Evolutionary conservation across 2,888 invertebrate genomes (phyloP).

Genomic region (Litoditis marina): DNA sequence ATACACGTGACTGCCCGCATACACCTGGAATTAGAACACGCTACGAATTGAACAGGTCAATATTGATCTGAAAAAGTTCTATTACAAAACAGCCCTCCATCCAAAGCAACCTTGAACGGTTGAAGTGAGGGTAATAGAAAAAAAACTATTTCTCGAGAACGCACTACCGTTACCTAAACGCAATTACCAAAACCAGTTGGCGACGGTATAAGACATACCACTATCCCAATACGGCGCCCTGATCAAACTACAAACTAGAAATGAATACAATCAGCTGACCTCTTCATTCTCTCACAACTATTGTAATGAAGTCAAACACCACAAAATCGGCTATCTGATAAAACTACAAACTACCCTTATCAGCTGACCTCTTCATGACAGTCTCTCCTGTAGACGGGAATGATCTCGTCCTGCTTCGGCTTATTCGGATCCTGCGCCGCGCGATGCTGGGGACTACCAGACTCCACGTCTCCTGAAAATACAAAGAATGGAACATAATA

Average conservation of each 20-base stretch:
- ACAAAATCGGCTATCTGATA: not conserved
- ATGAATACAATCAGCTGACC: no score
- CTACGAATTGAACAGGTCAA: no score
- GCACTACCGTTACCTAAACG: no score
- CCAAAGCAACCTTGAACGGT: not conserved
- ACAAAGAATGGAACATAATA: not conserved
- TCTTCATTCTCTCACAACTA: not conserved
- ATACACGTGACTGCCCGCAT: conserved; percentile 93
- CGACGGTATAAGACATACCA: no score
- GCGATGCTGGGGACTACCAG: conserved; percentile 63
- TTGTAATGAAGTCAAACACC: not conserved
- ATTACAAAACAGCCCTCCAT: not conserved
- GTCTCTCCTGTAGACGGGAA: conserved; percentile 91
- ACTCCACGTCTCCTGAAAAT: conserved; percentile 71
- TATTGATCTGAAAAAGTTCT: not conserved
- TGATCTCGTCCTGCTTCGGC: conserved; percentile 76
- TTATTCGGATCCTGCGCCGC: conserved; percentile 51
- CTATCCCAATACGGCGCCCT: no score
- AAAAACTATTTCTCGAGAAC: no score
- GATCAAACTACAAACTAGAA: no score
- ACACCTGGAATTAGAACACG: no score
- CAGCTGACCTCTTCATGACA: conserved; percentile 77
- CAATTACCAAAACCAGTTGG: no score
- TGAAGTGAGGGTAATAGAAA: no score
- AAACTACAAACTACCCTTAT: not conserved